phyloP scores from a whole-genome alignment of 2,888 invertebrate species.

The Acrobasis consociella region DNA sequence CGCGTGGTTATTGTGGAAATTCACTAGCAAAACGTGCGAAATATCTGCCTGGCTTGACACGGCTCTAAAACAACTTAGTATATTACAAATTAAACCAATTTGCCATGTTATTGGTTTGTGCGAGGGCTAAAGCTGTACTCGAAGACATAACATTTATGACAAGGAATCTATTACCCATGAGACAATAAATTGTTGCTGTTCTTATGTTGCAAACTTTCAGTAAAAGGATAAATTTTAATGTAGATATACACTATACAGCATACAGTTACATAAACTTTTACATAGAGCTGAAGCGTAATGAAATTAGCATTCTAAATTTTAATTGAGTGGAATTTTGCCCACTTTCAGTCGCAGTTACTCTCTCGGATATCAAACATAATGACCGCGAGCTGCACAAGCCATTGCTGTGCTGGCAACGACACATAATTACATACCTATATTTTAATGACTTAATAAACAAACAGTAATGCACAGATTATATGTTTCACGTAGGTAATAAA shows the following conservation, averaged over 20 bases:
- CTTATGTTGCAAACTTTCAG: neutral
- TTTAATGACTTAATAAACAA: neutral
- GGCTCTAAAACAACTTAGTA: conserved; percentile 35
- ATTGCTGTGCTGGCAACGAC: neutral
- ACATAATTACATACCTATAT: neutral
- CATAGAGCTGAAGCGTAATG: conserved; percentile 30
- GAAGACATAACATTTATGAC: too few species aligned
- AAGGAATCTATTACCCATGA: too few species aligned
- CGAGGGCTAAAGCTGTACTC: too few species aligned
- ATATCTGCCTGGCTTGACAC: conserved; percentile 31
- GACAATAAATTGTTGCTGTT: too few species aligned
- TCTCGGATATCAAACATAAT: conserved; percentile 28
- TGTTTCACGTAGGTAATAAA: neutral
- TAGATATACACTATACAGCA: too few species aligned
- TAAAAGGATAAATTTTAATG: conserved; percentile 25
- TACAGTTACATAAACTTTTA: conserved; percentile 36
- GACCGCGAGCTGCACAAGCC: conserved; percentile 19
- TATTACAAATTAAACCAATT: conserved; percentile 27
- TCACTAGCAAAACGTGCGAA: conserved; percentile 45
- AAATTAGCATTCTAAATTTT: conserved; percentile 33
- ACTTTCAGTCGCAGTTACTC: conserved; percentile 32
- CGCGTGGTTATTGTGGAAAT: conserved; percentile 48
- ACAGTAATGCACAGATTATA: neutral
- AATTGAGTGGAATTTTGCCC: conserved; percentile 36
- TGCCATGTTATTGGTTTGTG: neutral